Evolutionary conservation across 2,113 vertebrate genomes (phyloP).

Genomic region (Upupa epops): DNA sequence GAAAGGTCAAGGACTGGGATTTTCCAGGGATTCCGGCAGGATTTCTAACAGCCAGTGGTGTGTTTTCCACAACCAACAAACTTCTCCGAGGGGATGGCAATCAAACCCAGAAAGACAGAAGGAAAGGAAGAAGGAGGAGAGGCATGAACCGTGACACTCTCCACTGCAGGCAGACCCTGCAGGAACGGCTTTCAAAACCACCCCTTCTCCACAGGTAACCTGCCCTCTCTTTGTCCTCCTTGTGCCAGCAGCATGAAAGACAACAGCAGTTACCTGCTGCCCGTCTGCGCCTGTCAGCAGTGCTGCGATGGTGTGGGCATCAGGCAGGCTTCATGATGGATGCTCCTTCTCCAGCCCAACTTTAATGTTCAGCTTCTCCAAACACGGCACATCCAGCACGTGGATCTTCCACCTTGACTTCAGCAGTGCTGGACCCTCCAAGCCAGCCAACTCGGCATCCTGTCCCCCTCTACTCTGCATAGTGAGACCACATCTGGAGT

Average conservation of each 20-base stretch:
- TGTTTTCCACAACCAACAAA: neutral
- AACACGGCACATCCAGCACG: fast-evolving
- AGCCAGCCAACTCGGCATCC: neutral
- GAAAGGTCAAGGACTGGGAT: neutral
- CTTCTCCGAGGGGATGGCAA: neutral
- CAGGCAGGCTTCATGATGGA: fast-evolving
- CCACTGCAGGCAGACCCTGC: neutral
- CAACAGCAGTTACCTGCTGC: neutral
- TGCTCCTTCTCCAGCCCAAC: neutral
- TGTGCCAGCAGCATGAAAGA: fast-evolving
- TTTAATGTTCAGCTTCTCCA: neutral
- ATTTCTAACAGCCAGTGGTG: neutral
- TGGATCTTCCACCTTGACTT: neutral
- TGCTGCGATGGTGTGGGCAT: neutral
- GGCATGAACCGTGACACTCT: fast-evolving
- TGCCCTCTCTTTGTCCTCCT: neutral
- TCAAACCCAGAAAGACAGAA: neutral
- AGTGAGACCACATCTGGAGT: too few species aligned
- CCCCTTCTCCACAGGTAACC: fast-evolving
- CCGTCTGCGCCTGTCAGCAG: fast-evolving
- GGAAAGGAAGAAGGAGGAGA: neutral
- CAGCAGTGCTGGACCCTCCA: neutral
- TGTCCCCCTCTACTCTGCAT: too few species aligned
- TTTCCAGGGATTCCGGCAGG: neutral
- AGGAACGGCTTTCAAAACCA: neutral